Base-by-base conservation (phyloP, 1,140 invertebrate genomes). In the Phenacoccus solenopsis region DNA sequence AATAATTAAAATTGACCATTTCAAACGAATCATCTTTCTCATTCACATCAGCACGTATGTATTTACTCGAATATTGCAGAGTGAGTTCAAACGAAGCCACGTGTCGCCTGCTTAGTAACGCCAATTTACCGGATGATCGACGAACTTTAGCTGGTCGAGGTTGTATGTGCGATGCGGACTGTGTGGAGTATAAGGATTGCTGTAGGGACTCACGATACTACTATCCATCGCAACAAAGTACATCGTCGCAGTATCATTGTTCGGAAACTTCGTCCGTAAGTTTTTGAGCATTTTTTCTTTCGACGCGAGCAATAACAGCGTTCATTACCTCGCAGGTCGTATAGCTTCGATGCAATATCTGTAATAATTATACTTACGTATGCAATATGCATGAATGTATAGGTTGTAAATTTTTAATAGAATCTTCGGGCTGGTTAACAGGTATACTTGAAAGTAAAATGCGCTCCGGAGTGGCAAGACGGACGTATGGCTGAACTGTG, bases 111-210 rank as follows among this genome's bases (percentile, higher is more conserved):
- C 20, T 64, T 9, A 16, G 25, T 24, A 7, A 64, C 20, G 22
- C 59, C 22, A 64, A 64, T 64, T 64, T 64, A 27, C 59, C 59
- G 2, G 22, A 24, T 10, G 25, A 27, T 22, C 22, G 59, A 20
- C 59, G 59, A 24, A 64, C 59, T 3, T 16, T 64, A 25, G 2
- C 25, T n/a, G 75, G 77, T 13, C 74, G 80, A 16, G 81, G 81
- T 73, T 84, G 83, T 73, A 76, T 80, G 28, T 84, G 83, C 72
- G 82, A 84, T 73, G 73, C 77, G 25, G 73, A 75, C 5, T 84
- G 82, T 71, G 72, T 74, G n/a, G 72, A 76, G 1, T 83, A 81
- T 71, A 82, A 82, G 21, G 82, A 84, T 74, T 84, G 82, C 72
- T 84, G 83, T 72, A 73, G 78, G 0, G 82, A 84, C 71, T 80